Conservation (phyloP, 2,888 invertebrate genomes). For the Cordylochernes scorpioides region DNA sequence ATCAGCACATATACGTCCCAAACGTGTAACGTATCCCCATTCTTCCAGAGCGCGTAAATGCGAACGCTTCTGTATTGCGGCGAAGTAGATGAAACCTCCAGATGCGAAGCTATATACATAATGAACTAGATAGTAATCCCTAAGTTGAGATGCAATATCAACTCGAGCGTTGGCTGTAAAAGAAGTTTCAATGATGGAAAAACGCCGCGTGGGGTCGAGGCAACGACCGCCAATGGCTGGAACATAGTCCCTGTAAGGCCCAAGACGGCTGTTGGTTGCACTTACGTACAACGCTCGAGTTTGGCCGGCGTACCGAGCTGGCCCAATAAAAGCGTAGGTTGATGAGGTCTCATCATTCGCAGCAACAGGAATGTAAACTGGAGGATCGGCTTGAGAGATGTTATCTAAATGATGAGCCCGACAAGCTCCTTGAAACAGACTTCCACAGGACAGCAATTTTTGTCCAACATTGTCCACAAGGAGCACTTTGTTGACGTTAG, state of each 20-base stretch:
- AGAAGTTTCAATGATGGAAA: slow-evolving; percentile 17
- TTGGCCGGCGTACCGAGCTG: slow-evolving; percentile 54
- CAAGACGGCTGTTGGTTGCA: slow-evolving; percentile 68
- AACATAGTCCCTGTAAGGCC: slow-evolving; percentile 68
- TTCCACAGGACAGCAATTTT: slow-evolving; percentile 60
- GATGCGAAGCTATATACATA: slow-evolving; percentile 90
- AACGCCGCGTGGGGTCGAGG: slow-evolving; percentile 28
- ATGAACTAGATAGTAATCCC: slow-evolving; percentile 77
- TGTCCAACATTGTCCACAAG: slow-evolving; percentile 52
- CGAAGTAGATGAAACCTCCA: slow-evolving; percentile 80
- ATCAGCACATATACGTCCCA: slow-evolving; percentile 74
- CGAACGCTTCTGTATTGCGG: slow-evolving; percentile 74
- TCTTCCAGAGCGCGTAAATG: slow-evolving; percentile 65
- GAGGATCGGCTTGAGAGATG: slow-evolving; percentile 43
- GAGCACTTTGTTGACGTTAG: slow-evolving; percentile 60
- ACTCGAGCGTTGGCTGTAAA: slow-evolving; percentile 13
- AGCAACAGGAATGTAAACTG: slow-evolving; percentile 53
- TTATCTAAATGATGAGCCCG: slow-evolving; percentile 52
- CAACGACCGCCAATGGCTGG: slow-evolving; percentile 71
- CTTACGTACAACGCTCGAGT: slow-evolving; percentile 70
- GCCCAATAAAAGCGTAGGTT: slow-evolving; percentile 73
- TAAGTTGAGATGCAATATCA: slow-evolving; percentile 24
- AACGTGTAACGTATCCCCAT: slow-evolving; percentile 58
- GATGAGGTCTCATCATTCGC: slow-evolving; percentile 71
- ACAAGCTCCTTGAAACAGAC: slow-evolving; percentile 65